Base-by-base conservation (phyloP, 2,888 invertebrate genomes). In the Lamellibrachia satsuma region DNA sequence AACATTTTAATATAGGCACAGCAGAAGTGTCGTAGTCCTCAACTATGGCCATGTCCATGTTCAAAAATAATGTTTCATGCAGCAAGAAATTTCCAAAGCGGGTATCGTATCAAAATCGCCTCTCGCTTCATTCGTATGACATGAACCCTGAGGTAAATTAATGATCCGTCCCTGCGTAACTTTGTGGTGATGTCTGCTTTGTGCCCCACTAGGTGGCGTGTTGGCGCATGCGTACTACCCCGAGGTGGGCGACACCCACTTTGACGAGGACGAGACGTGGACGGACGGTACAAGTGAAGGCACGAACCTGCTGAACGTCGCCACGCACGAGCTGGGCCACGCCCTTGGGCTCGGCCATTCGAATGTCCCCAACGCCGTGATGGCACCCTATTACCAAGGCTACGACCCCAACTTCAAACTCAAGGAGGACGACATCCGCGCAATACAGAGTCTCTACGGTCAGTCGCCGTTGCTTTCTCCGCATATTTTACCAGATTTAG, bases 241-340 rank as follows among this genome's bases (percentile, higher is more conserved):
- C 1, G 96, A 96, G 51, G 94, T 91, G 11, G 96, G 96, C 0
- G 95, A 96, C 94, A 95, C 96, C 0, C 96, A 96, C 94, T 96
- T 96, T 93, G 96, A 96, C 93, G 96, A 96, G 55, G 95, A 95
- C 92, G 96, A 96, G 93, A 90, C 93, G 55, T 96, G 96, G 96
- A 96, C 96, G 11, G 94, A 95, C 91, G 93, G 94, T 57, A 93
- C 93, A 8, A 52, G 51, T 9, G 94, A 95, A 90, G 94, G 94
- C 55, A 95, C 95, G 22, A 95, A 96, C 93, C 94, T 96, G 55
- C 95, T 95, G 93, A 95, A 95, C 52, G 96, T 96, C 51, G 96
- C 96, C 15, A 96, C 96, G 55, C 96, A 96, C 93, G 96, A 96
- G 94, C 95, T 96, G 92, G 96, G 96, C 8, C 96, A 96, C 93